Conservation (phyloP, 2,797 vertebrate genomes). For the Gorsachius magnificus region DNA sequence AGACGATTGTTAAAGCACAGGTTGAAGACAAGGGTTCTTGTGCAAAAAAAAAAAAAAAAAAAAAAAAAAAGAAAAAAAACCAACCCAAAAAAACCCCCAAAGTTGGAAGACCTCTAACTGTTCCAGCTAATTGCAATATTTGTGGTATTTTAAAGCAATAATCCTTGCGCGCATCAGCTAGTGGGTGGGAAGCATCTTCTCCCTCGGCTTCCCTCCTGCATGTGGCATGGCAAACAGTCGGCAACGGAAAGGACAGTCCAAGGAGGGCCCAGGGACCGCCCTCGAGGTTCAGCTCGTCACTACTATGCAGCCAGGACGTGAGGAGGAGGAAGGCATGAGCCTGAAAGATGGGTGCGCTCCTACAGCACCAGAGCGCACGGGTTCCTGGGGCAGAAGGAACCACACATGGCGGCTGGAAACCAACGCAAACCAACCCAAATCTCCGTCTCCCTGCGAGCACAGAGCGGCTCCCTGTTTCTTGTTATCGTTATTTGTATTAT, state of each 20-base stretch:
- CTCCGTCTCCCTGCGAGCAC: background rate
- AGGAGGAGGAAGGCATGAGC: slow-evolving; percentile 30
- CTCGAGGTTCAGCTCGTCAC: background rate
- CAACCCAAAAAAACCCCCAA: too few relatives aligned
- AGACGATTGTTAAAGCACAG: background rate
- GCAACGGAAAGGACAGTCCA: background rate
- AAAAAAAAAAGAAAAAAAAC: accelerated
- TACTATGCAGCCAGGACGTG: background rate
- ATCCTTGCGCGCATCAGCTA: background rate
- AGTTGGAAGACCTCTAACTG: background rate
- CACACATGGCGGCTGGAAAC: accelerated
- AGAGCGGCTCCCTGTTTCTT: background rate
- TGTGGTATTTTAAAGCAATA: background rate
- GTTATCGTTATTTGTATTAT: accelerated
- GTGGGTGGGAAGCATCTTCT: background rate
- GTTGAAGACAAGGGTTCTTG: background rate
- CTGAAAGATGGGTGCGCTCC: background rate
- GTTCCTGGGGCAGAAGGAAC: accelerated
- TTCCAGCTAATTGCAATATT: background rate
- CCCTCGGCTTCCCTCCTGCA: background rate
- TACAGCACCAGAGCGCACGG: accelerated
- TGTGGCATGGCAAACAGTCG: accelerated
- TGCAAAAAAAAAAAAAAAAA: background rate
- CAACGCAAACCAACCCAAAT: accelerated
- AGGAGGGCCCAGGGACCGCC: background rate